A percentile compares a stretch with the other conserved stretches of the same genome.
phyloP scores from a whole-genome alignment of 2,797 vertebrate genomes.

The Poecilia picta region DNA sequence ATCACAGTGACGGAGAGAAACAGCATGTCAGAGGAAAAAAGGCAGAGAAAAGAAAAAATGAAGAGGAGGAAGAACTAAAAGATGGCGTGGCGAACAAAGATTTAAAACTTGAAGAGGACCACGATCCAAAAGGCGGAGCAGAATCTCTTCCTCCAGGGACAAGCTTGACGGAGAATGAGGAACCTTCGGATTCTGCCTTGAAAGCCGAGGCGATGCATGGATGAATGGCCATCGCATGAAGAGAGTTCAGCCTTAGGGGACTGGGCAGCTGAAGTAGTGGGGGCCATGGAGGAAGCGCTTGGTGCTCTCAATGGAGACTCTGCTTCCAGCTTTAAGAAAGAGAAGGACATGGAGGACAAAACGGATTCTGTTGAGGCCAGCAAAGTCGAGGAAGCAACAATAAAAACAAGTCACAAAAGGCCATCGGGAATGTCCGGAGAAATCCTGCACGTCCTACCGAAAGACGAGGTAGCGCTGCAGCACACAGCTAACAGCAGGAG shows the following conservation, averaged over 20 bases:
- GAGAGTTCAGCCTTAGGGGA: conserved; percentile 67
- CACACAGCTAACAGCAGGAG: conserved; percentile 48
- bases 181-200: conserved; percentile 35
- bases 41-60: conserved; percentile 50
- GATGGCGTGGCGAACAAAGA: conserved; percentile 40
- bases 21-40: conserved; percentile 39
- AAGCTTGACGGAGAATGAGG: conserved; percentile 58
- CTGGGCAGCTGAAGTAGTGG: conserved; percentile 74
- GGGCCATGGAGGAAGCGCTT: conserved; percentile 70
- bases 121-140: not conserved
- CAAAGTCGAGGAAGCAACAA: conserved; percentile 22
- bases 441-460: conserved; percentile 45
- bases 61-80: conserved; percentile 53
- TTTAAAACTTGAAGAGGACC: conserved; percentile 41
- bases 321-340: conserved; percentile 17
- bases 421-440: conserved; percentile 22
- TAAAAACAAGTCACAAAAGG: conserved; percentile 15
- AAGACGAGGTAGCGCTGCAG: conserved; percentile 72
- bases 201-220: conserved; percentile 56
- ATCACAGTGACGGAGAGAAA: conserved; percentile 16
- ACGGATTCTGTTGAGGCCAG: conserved; percentile 19
- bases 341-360: conserved; percentile 30
- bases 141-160: conserved; percentile 35
- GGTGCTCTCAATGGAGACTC: conserved; percentile 66
- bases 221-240: conserved; percentile 69